phyloP scores from a whole-genome alignment of 1,140 invertebrate species.

The Drosophila sturtevanti region DNA sequence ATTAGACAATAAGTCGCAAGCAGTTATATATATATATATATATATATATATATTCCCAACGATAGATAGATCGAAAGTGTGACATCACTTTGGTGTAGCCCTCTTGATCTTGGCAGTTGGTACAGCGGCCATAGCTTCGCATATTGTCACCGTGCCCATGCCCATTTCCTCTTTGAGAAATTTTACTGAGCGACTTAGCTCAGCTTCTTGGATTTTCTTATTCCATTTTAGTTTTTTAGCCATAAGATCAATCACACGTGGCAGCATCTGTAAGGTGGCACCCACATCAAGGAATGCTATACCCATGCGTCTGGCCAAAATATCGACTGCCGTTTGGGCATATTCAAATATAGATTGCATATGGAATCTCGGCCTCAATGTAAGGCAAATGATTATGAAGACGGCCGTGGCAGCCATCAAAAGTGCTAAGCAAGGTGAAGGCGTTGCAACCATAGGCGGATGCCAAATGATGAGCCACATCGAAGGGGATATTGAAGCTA shows the following conservation, averaged over 20 bases:
- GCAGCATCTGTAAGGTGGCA: slow-evolving; percentile 20
- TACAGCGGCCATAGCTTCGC: background rate
- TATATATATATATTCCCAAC: background rate
- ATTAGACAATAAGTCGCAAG: no score
- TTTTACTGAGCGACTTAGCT: background rate
- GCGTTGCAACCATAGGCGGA: slow-evolving; percentile 24
- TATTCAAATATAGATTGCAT: slow-evolving; percentile 16
- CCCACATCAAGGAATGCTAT: slow-evolving; percentile 26
- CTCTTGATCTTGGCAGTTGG: background rate
- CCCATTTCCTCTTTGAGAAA: slow-evolving; percentile 28
- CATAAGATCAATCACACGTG: slow-evolving; percentile 28
- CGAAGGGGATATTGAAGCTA: slow-evolving; percentile 7
- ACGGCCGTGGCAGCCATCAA: background rate
- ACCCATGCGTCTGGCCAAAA: slow-evolving; percentile 15
- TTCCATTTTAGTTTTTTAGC: background rate
- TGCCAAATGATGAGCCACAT: slow-evolving; percentile 18
- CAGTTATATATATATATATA: no score
- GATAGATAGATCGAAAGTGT: background rate
- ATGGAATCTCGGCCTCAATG: slow-evolving; percentile 27
- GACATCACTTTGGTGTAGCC: background rate
- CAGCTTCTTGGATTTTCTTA: background rate
- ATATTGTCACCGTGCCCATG: slow-evolving; percentile 22
- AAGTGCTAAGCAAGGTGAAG: slow-evolving; percentile 9
- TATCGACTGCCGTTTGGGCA: slow-evolving; percentile 19
- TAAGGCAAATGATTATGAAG: slow-evolving; percentile 9